These are phyloP conservation scores for Physella acuta DNA, from an alignment of 1,140 invertebrate species.

Conservation along the genomic window DNA sequence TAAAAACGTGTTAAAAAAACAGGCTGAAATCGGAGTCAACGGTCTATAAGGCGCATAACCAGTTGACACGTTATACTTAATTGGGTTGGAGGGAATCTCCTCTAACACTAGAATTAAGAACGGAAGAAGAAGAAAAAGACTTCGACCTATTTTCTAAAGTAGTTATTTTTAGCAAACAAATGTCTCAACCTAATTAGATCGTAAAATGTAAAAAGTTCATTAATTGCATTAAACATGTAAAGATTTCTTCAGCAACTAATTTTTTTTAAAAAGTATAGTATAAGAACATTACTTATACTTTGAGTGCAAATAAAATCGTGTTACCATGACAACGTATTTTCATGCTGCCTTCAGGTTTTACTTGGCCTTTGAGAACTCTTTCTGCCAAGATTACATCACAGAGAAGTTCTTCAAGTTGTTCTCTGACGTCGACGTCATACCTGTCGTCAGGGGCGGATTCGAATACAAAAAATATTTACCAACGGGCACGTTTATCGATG, in stretches of 20 bases:
- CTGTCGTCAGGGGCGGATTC: slow-evolving; percentile 7
- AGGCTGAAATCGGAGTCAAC: too few species aligned
- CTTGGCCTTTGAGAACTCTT: slow-evolving; percentile 32
- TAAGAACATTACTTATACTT: background rate
- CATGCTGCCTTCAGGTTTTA: slow-evolving; percentile 32
- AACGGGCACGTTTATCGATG: slow-evolving; percentile 10
- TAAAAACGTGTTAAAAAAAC: too few species aligned
- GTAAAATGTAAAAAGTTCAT: background rate
- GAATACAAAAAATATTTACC: slow-evolving; percentile 22
- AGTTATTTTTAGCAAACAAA: too few species aligned
- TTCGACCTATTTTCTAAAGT: too few species aligned
- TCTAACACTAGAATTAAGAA: too few species aligned
- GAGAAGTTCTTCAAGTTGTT: slow-evolving; percentile 37
- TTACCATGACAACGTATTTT: background rate
- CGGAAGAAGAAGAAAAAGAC: too few species aligned
- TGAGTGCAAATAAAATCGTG: background rate
- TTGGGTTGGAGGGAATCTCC: too few species aligned
- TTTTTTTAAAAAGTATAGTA: too few species aligned
- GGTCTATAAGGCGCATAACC: too few species aligned
- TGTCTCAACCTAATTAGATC: background rate
- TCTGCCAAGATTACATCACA: slow-evolving; percentile 34
- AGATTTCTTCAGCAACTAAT: too few species aligned
- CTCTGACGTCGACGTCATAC: slow-evolving; percentile 7
- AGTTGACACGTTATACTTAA: too few species aligned
- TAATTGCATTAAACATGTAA: background rate